Evolutionary conservation across 2,888 invertebrate genomes (phyloP), one percentile per base, ranked within the genome.

Genomic region (Amphipoea lucens): DNA sequence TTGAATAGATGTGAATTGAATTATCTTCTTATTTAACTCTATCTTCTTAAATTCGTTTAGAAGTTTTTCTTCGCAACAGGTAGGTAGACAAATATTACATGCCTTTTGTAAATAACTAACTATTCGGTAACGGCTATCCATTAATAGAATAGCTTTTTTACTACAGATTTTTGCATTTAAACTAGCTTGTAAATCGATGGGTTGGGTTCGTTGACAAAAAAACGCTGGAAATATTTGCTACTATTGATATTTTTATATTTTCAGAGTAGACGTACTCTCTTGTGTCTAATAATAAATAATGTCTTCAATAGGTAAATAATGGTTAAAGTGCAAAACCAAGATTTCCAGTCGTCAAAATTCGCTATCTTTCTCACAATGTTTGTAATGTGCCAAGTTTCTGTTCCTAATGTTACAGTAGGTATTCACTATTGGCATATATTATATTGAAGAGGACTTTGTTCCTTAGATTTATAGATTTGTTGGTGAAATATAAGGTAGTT

Each of bases 401-500:
- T 65, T 54, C 69, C 67, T 76, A 74, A 81, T 74, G 68, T 68
- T 42, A 74, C 29, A 68, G 20, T 36, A 36, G 36, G 36, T 63
- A 74, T 76, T 79, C 65, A 51, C 62, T 74, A 67, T 84, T 36
- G 54, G 57, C 79, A 79, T 79, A 81, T 87, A 84, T 36, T 81
- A 84, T 87, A 87, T 84, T 78, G 76, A 87, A 76, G 20, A 75
- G 74, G 76, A 74, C 36, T 79, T 77, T 82, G 72, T 82, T 81
- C 36, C 17, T 29, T 42, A 17, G 69, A 87, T 89, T 89, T 87
- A 87, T 89, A 54, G 74, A 63, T 9, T 71, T 74, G 54, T 68
- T 70, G 70, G 72, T 63, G 12, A 36, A 78, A 86, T 85, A 75
- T 83, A 78, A 79, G 77, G 79, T 72, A 75, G 65, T 89, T 78